Evolutionary conservation across 2,888 invertebrate species (phyloP), one percentile per base, ranked within the genome.

Genomic region (Xiphydria camelus): DNA sequence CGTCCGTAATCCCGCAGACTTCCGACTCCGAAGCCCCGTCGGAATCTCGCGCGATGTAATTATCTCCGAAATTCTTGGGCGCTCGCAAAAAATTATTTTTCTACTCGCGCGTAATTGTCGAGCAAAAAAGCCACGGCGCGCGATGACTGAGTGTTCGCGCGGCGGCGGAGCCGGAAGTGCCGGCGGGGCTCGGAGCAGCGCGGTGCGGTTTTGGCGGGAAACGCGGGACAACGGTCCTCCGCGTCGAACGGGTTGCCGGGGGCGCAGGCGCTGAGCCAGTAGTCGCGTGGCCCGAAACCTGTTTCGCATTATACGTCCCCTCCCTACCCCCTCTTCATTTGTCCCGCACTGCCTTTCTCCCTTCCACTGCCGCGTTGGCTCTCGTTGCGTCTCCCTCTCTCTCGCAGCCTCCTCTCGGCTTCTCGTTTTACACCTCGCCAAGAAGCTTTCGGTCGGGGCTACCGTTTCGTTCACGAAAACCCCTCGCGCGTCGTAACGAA

Each of bases 251-350:
- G 53, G 60, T 31, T 26, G 26, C 19, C 25, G 22, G 34, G 15
- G 10, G 51, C 57, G 58, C 57, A 63, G 41, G 52, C 61, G 62
- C 59, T 47, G 47, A 45, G 50, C 51, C 53, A 33, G 52, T 31
- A 42, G 68, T 66, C 68, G 68, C 68, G 68, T 68, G 68, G 68
- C 68, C 55, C 48, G 49, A 66, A 29, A 68, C 68, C 64, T 68
- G 66, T 66, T 68, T 61, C 64, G 63, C 34, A 34, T 58, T 29
- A 19, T 29, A 32, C 31, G 35, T 45, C 49, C 46, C 53, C 55
- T 55, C 55, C 59, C 39, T 45, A 51, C 49, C 38, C 54, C 48
- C 53, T 41, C 48, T 52, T 45, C 47, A 53, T 59, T 55, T 59
- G 52, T 61, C 29, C 29, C 29, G 15, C 29, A 29, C 10, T 29